A percentile compares a stretch with the other conserved stretches of the same genome.
These are phyloP conservation scores for Gymnoscelis rufifasciata DNA, from an alignment of 2,888 invertebrate genomes.

Conservation along the genomic window DNA sequence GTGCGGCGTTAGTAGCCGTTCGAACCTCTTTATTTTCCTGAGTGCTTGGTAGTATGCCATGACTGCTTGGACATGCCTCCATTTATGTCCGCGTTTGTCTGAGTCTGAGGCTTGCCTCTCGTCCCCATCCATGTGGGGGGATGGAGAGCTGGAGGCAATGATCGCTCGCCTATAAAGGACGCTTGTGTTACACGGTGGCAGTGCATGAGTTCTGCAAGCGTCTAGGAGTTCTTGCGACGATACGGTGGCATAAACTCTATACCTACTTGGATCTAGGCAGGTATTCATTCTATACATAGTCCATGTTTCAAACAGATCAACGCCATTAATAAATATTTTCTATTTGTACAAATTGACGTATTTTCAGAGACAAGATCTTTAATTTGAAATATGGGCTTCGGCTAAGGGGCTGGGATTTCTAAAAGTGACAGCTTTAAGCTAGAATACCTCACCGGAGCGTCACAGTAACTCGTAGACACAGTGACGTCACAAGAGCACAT, in stretches of 20 bases:
- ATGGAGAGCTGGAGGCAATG: constrained; percentile 73
- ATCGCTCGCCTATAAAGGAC: constrained; percentile 76
- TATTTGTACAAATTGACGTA: too few species aligned
- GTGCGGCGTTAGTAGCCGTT: constrained; percentile 42
- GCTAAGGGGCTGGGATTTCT: constrained; percentile 5
- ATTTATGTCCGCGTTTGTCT: constrained; percentile 83
- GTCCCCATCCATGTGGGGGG: constrained; percentile 70
- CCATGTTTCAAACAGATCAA: not conserved
- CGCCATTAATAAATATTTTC: too few species aligned
- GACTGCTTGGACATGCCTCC: constrained; percentile 92
- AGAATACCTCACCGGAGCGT: constrained; percentile 23
- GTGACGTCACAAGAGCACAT: constrained; percentile 31
- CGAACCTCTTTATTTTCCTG: constrained; percentile 94
- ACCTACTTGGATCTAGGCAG: constrained; percentile 8
- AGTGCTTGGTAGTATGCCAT: constrained; percentile 94
- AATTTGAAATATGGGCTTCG: too few species aligned
- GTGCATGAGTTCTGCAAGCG: constrained; percentile 48
- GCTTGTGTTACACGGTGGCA: constrained; percentile 56
- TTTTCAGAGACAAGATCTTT: too few species aligned
- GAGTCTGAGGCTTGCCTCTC: constrained; percentile 63
- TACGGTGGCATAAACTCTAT: constrained; percentile 29
- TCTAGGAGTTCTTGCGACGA: constrained; percentile 40
- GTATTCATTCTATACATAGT: constrained; percentile 5
- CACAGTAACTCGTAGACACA: constrained; percentile 14
- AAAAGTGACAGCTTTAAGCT: constrained; percentile 6